phyloP scores from a whole-genome alignment of 2,797 vertebrate genomes.

The Toxotes lorentzi region DNA sequence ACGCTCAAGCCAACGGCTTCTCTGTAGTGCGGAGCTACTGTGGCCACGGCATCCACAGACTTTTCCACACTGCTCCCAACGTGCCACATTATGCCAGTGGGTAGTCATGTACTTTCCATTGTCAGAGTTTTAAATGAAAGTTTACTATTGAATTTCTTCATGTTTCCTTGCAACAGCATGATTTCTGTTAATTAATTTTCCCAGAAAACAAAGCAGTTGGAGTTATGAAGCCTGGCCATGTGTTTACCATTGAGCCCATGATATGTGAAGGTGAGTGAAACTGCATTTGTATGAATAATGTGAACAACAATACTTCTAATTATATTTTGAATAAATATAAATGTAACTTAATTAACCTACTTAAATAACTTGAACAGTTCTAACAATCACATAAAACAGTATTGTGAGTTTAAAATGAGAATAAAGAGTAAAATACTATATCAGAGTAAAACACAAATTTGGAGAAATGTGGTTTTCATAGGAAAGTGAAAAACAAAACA shows the following conservation, averaged over 20 bases:
- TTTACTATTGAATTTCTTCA: background rate
- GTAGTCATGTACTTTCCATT: slow-evolving; percentile 58
- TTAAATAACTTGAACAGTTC: background rate
- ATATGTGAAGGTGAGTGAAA: slow-evolving; percentile 97
- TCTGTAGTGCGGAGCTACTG: slow-evolving; percentile 98
- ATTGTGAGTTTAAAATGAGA: background rate
- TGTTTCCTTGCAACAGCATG: background rate
- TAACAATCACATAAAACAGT: background rate
- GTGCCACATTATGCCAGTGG: slow-evolving; percentile 99
- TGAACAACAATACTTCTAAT: background rate
- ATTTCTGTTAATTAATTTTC: slow-evolving; percentile 16
- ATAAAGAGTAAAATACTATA: background rate
- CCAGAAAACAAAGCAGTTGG: slow-evolving; percentile 99
- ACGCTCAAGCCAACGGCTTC: slow-evolving; percentile 95
- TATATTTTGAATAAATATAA: background rate
- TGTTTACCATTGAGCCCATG: slow-evolving; percentile 99
- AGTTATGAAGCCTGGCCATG: slow-evolving; percentile 98
- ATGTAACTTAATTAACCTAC: background rate
- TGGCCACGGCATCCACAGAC: slow-evolving; percentile 96
- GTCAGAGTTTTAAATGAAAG: background rate
- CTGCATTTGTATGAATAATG: slow-evolving; percentile 10
- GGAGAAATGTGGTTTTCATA: background rate
- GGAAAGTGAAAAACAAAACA: background rate
- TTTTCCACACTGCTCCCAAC: slow-evolving; percentile 97
- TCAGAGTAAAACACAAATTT: background rate